Base-by-base conservation (phyloP, 2,113 vertebrate species). In the Xiphophorus hellerii region DNA sequence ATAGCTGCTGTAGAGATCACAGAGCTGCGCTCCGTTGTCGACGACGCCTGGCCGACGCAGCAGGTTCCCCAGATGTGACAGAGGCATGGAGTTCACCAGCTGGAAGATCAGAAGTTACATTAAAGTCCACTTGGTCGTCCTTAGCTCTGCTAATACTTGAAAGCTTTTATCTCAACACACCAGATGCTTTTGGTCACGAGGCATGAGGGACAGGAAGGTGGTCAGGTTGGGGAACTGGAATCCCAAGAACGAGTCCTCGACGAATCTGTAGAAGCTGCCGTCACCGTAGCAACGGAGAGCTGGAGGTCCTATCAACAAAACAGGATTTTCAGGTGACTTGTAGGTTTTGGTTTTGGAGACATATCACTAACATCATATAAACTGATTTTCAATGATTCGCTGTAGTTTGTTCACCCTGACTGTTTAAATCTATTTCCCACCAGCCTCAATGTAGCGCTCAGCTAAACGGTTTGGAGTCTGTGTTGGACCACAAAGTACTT, bases 171-270 rank as follows among this genome's bases (percentile, higher is more conserved):
- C 5, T 13, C 39, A 39, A 79, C 83, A 48, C 0, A 95, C 94
- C 94, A 90, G 80, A 37, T 63, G 12, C 71, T 22, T 74, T 7
- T 48, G 73, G 69, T 54, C 25, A 0, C 5, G 42, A 25, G 93
- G 92, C 69, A 94, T 92, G 80, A 95, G 90, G 1, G 80, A 89
- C 78, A 95, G 29, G 86, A 94, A 86, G 51, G 83, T 66, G 29
- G 89, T 91, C 82, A 95, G 74, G 77, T 90, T 80, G 31, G 94
- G 94, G 76, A 95, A 93, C 84, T 87, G 84, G 83, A 94, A 95
- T 1, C 77, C 87, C 85, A 92, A n/a, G 88, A 95, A 94, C 0
- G 84, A 81, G 1, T 67, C 30, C 54, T 81, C n/a, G 48, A 95
- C 65, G 87, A 92, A 95, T 2, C 3, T 12, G 51, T 92, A 93